Base-by-base conservation (phyloP, 1,140 invertebrate genomes). In the Heliconius congener region DNA sequence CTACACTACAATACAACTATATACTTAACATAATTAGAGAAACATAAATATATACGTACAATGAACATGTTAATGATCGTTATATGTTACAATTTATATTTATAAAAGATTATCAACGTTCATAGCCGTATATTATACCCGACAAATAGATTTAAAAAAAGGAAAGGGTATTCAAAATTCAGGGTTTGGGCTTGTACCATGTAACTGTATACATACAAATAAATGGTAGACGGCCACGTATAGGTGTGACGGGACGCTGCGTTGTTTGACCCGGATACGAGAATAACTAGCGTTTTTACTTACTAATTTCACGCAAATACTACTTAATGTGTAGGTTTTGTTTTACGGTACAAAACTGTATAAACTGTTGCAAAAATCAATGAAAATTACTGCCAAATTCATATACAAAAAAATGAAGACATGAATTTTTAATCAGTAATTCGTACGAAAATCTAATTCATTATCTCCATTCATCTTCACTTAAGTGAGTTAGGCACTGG, bases 281-380 rank as follows among this genome's bases (percentile, higher is more conserved):
- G 80, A 83, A 82, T 82, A 82, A 80, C 82, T 76, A 79, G 76
- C 78, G 78, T 82, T 79, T 80, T 78, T 77, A 70, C 39, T 30
- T 23, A 37, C 39, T 39, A 18, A 42, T 76, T 76, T 76, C 60
- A 71, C 27, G 60, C n/a, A 37, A 76, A 76, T n/a, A 71, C 42
- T 50, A 71, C 57, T 50, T n/a, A 76, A 60, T 50, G 6, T 46
- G 6, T 8, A 16, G 19, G 16, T 19, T 73, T 73, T 39, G 16
- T 2, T 73, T 73, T 5, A 73, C 16, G 8, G 8, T 37, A 39
- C 19, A 11, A 57, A 57, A 57, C 23, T 23, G 23, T 57, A 18
- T 8, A 57, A 57, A 19, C 5, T 57, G 6, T 23, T 60, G 8
- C 6, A 60, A 60, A 60, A 9, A 27, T 60, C n/a, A 19, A 52